phyloP scores from a whole-genome alignment of 2,113 vertebrate species.

The Cavia porcellus region DNA sequence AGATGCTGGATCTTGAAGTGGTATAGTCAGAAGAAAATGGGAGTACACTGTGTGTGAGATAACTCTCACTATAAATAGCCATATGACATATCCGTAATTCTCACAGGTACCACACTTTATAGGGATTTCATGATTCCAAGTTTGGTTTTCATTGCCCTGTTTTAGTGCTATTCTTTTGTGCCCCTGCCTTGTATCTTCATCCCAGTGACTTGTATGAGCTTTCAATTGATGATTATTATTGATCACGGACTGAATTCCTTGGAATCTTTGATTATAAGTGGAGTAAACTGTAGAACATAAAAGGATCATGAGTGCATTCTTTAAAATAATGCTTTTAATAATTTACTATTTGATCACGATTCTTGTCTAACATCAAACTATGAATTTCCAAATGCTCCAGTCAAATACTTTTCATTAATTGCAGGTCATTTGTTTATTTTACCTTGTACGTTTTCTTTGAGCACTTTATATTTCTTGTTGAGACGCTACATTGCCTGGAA shows the following conservation, averaged over 20 bases:
- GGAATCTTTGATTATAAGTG: neutral
- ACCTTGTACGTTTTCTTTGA: neutral
- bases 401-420: neutral
- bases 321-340: neutral
- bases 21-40: neutral
- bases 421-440: neutral
- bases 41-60: neutral
- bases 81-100: neutral
- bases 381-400: neutral
- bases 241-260: neutral
- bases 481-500: neutral
- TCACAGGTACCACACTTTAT: neutral
- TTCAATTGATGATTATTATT: neutral
- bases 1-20: neutral
- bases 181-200: neutral
- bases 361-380: neutral
- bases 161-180: neutral
- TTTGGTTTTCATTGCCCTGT: neutral
- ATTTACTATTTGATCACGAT: neutral
- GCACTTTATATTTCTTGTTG: slow-evolving; percentile 19
- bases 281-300: neutral
- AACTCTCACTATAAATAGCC: neutral
- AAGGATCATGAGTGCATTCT: neutral
- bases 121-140: neutral
- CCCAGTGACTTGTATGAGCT: neutral